A percentile compares a stretch with the other conserved stretches of the same genome.
Evolutionary conservation across 2,888 invertebrate species (phyloP).

Genomic region (Tachina grossa): DNA sequence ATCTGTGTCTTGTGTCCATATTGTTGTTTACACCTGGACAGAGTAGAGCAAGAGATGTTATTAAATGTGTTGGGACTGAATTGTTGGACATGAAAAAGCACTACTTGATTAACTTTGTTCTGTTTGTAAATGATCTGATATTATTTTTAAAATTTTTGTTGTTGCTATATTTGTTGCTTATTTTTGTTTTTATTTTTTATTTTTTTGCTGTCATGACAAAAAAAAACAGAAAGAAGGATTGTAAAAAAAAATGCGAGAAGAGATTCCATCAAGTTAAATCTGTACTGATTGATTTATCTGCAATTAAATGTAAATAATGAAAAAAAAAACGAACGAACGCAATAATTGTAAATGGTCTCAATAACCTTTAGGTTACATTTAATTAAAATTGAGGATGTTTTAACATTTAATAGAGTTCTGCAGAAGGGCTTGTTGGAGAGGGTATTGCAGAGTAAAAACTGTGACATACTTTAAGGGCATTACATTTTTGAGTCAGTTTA

Average conservation of each 20-base stretch:
- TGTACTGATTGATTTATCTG: slow-evolving; percentile 36
- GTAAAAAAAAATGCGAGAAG: background rate
- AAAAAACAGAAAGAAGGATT: background rate
- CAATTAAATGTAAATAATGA: slow-evolving; percentile 28
- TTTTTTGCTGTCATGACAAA: background rate
- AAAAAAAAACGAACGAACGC: background rate
- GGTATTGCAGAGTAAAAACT: background rate
- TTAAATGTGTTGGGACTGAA: background rate
- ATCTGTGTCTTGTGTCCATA: slow-evolving; percentile 10
- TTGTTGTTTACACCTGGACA: slow-evolving; percentile 9
- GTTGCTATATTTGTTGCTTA: background rate
- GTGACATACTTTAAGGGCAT: background rate
- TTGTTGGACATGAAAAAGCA: slow-evolving; percentile 50
- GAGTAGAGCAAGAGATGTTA: background rate
- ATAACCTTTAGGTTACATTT: slow-evolving; percentile 3
- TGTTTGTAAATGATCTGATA: slow-evolving; percentile 31
- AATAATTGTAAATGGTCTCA: background rate
- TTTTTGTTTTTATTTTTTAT: too few species aligned
- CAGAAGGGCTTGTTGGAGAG: background rate
- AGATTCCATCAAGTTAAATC: slow-evolving; percentile 34
- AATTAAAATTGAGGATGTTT: slow-evolving; percentile 22
- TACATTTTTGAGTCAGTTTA: too few species aligned
- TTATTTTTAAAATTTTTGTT: slow-evolving; percentile 1
- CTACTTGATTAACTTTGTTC: slow-evolving; percentile 49
- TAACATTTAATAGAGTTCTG: background rate